Conservation (phyloP, 2,797 vertebrate species). For the Acanthurus leucopareius region DNA sequence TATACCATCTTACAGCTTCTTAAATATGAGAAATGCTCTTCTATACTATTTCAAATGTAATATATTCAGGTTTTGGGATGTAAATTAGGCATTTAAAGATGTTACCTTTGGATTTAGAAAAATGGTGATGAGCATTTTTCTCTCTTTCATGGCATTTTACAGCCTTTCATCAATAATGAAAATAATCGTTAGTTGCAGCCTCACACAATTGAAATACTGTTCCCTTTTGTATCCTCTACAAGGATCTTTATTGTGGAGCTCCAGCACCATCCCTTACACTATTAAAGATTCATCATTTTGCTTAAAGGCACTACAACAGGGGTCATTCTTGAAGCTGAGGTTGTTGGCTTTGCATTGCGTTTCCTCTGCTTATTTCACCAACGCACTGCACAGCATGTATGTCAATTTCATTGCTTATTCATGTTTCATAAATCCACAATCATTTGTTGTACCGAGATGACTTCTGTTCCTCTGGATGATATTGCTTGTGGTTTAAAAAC, state of each 20-base stretch:
- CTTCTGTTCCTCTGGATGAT: slow-evolving; percentile 43
- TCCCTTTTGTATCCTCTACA: background rate
- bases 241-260: background rate
- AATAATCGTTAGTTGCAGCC: background rate
- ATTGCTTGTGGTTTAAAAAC: slow-evolving; percentile 58
- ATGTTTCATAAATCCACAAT: slow-evolving; percentile 42
- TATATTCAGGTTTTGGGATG: background rate
- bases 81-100: background rate
- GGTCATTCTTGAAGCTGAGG: slow-evolving; percentile 10
- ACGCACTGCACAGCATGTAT: background rate
- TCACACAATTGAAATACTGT: background rate
- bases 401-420: slow-evolving; percentile 36
- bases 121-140: background rate
- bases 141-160: background rate
- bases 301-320: slow-evolving; percentile 3
- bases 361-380: slow-evolving; percentile 15
- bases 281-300: slow-evolving; percentile 3
- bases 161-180: background rate
- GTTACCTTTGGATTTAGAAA: background rate
- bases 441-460: slow-evolving; percentile 35
- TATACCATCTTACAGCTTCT: background rate
- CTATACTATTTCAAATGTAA: background rate
- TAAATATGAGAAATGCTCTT: background rate
- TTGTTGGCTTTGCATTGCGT: slow-evolving; percentile 7
- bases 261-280: background rate